phyloP scores from a whole-genome alignment of 2,113 vertebrate genomes.

The Craseonycteris thonglongyai region DNA sequence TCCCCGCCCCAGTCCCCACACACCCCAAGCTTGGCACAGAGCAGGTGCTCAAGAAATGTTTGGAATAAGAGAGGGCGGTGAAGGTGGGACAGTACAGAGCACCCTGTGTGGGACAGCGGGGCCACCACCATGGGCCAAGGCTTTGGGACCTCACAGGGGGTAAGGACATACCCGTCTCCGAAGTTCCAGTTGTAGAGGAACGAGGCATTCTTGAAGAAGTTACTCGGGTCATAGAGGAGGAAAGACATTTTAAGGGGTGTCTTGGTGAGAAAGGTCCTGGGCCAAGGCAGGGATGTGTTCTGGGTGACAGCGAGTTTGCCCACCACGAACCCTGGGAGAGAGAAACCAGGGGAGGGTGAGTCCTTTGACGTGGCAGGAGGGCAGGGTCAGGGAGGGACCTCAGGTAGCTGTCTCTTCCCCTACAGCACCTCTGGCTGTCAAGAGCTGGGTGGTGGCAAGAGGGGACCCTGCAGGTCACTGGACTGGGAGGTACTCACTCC shows the following conservation, averaged over 20 bases:
- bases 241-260: conserved; percentile 81
- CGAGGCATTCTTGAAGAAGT: conserved; percentile 78
- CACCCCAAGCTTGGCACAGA: neutral
- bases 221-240: conserved; percentile 82
- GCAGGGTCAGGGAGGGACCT: neutral
- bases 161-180: conserved; percentile 84
- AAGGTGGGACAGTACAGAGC: neutral
- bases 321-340: conserved; percentile 81
- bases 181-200: conserved; percentile 90
- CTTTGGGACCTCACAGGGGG: neutral
- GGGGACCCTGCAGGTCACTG: neutral
- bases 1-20: neutral
- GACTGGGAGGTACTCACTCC: neutral
- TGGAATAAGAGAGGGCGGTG: neutral
- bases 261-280: conserved; percentile 77
- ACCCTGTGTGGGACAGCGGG: rapidly evolving
- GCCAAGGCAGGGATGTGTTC: conserved; percentile 74
- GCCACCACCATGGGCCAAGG: neutral
- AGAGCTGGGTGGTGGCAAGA: neutral
- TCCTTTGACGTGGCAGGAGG: neutral
- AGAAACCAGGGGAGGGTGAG: neutral
- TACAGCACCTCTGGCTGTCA: rapidly evolving
- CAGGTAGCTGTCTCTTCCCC: rapidly evolving
- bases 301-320: conserved; percentile 86
- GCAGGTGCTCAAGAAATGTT: neutral